Evolutionary conservation across 2,888 invertebrate species (phyloP).

Genomic region (Harmothoe impar): DNA sequence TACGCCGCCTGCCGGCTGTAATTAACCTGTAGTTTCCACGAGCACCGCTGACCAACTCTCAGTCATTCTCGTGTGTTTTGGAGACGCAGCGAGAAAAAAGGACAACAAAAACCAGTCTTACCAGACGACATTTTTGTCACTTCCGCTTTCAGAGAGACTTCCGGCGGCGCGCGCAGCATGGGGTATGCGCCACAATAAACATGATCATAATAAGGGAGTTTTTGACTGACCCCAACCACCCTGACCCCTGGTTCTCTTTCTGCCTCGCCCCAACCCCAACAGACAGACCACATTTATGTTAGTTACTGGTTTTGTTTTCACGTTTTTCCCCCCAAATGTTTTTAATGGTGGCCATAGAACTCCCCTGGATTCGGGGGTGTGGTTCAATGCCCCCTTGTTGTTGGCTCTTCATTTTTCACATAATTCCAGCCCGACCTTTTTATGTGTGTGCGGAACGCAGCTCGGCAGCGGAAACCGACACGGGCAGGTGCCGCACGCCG

Average conservation of each 20-base stretch:
- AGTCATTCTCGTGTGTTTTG: background rate
- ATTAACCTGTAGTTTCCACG: constrained; percentile 24
- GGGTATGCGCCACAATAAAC: background rate
- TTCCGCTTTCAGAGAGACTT: background rate
- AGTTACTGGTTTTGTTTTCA: too few species aligned
- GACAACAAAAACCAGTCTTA: background rate
- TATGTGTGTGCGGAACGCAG: background rate
- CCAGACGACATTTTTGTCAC: background rate
- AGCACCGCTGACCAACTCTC: background rate
- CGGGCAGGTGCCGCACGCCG: constrained; percentile 6
- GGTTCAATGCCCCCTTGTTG: too few species aligned
- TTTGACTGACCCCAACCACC: background rate
- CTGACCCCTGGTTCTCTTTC: background rate
- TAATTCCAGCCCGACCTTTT: background rate
- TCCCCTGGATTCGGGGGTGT: too few species aligned
- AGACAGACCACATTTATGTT: too few species aligned
- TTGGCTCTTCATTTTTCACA: too few species aligned
- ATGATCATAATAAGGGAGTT: background rate
- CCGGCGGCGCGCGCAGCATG: background rate
- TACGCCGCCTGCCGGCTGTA: background rate
- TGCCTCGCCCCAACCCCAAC: too few species aligned
- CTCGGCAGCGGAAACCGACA: background rate
- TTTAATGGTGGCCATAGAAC: background rate
- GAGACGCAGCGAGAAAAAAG: background rate
- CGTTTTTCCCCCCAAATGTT: background rate